Evolutionary conservation across 2,888 invertebrate species (phyloP).

Genomic region (Coelinius sp.): DNA sequence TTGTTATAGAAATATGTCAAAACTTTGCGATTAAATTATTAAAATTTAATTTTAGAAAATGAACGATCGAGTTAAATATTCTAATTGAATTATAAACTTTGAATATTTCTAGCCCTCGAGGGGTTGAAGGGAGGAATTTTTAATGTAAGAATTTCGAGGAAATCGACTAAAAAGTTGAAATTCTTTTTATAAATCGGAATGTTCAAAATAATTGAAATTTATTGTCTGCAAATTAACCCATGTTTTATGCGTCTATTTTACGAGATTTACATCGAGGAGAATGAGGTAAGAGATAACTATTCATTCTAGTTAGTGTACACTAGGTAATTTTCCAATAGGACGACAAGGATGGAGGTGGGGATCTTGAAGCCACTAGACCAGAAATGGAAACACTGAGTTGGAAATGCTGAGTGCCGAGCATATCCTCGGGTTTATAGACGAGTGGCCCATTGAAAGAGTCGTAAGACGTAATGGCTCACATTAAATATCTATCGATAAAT

Average conservation of each 20-base stretch:
- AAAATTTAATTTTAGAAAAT: too few species aligned
- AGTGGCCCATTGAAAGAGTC: not conserved
- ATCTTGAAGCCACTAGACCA: not conserved
- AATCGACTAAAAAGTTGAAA: not conserved
- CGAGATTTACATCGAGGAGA: not conserved
- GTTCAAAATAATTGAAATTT: not conserved
- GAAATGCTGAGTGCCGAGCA: not conserved
- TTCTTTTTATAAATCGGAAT: not conserved
- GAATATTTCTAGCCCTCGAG: not conserved
- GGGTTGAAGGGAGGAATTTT: too few species aligned
- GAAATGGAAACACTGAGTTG: not conserved
- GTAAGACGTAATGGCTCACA: not conserved
- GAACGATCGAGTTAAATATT: too few species aligned
- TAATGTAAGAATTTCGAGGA: not conserved
- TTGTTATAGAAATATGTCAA: too few species aligned
- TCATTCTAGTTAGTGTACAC: not conserved
- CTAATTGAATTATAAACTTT: not conserved
- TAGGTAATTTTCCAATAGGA: conserved; percentile 2
- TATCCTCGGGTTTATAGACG: not conserved
- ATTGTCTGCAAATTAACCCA: not conserved
- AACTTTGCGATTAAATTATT: too few species aligned
- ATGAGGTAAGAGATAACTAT: not conserved
- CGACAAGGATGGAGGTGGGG: not conserved
- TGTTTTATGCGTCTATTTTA: not conserved
- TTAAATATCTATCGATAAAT: not conserved